Percentiles rank a stretch among this genome's conserved stretches.
Evolutionary conservation across 2,113 vertebrate genomes (phyloP).

Genomic region (Hippocampus barbouri): DNA sequence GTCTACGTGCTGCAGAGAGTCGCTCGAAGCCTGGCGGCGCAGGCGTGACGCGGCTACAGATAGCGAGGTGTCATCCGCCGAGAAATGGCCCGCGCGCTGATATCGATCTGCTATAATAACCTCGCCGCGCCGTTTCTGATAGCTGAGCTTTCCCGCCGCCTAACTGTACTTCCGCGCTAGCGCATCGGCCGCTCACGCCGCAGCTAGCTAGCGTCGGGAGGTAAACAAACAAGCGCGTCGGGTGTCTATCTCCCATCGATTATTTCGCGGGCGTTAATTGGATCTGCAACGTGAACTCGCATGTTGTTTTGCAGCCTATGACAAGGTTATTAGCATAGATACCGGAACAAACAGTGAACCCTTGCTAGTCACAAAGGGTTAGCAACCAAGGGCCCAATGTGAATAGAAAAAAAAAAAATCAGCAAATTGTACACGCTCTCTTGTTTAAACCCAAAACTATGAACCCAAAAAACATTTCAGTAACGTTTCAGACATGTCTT

Average conservation of each 20-base stretch:
- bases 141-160: constrained; percentile 25
- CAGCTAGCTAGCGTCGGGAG: not conserved
- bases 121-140: constrained; percentile 36
- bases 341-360: not conserved
- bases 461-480: too few relatives aligned
- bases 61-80: constrained; percentile 53
- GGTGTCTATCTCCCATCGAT: not conserved
- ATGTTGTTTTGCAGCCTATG: not conserved
- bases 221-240: not conserved
- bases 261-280: not conserved
- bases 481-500: too few relatives aligned
- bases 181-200: not conserved
- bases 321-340: not conserved
- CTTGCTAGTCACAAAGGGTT: not conserved
- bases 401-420: too few relatives aligned
- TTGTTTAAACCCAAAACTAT: too few relatives aligned
- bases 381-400: too few relatives aligned
- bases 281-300: not conserved
- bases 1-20: not conserved
- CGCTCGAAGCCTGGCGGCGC: constrained; percentile 48
- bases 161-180: not conserved
- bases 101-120: constrained; percentile 66
- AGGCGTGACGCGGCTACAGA: constrained; percentile 49
- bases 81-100: constrained; percentile 39
- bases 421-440: too few relatives aligned